Percentiles rank a stretch among this genome's conserved stretches.
phyloP scores from a whole-genome alignment of 2,888 invertebrate species.

The Brassicogethes aeneus region DNA sequence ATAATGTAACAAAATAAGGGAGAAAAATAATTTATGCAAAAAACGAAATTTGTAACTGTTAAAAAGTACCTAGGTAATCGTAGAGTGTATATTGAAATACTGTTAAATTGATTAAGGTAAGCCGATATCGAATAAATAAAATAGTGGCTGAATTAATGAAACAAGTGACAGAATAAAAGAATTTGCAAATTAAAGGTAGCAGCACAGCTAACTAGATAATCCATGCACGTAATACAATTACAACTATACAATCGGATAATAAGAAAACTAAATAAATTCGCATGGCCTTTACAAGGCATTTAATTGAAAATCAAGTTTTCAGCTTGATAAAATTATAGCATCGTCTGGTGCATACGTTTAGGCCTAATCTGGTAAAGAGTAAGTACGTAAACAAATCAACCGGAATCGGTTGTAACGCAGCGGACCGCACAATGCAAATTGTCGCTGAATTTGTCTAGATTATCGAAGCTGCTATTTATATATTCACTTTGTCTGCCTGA shows the following conservation, averaged over 20 bases:
- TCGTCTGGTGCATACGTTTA: constrained; percentile 33
- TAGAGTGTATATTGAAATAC: too few species aligned
- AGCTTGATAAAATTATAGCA: constrained; percentile 35
- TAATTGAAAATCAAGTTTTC: constrained; percentile 36
- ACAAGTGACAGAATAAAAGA: constrained; percentile 14
- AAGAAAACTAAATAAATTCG: constrained; percentile 30
- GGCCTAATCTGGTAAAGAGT: constrained; percentile 37
- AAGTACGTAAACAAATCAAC: constrained; percentile 39
- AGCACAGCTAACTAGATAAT: constrained; percentile 11
- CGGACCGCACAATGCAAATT: constrained; percentile 42
- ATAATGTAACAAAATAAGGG: too few species aligned
- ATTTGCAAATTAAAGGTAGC: constrained; percentile 4
- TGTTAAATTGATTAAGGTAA: too few species aligned
- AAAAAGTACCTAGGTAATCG: too few species aligned
- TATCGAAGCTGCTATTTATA: constrained; percentile 33
- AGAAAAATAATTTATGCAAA: too few species aligned
- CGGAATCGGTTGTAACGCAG: constrained; percentile 27
- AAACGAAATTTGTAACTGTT: too few species aligned
- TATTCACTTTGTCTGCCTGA: constrained; percentile 31
- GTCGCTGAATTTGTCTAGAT: constrained; percentile 43
- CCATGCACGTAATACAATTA: constrained; percentile 28
- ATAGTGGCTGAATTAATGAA: too few species aligned
- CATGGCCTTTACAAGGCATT: constrained; percentile 29
- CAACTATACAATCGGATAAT: constrained; percentile 26
- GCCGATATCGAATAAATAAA: too few species aligned